phyloP scores from a whole-genome alignment of 2,888 invertebrate genomes.

The Drosophila histrio region DNA sequence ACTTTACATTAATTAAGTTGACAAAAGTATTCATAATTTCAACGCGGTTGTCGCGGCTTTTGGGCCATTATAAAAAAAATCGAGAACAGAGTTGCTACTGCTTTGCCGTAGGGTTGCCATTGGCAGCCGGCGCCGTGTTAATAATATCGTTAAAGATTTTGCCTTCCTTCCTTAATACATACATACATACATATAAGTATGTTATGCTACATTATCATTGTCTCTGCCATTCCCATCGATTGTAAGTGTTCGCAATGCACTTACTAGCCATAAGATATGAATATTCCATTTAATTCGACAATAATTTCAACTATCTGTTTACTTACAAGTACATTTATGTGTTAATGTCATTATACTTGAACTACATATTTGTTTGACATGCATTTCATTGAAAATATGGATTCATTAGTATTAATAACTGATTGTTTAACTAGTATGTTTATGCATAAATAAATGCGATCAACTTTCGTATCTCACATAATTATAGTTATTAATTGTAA shows the following conservation, averaged over 20 bases:
- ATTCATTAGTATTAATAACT: background rate
- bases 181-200: background rate
- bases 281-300: conserved; percentile 40
- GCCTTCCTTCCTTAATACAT: background rate
- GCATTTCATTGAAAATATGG: background rate
- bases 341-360: background rate
- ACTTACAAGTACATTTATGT: background rate
- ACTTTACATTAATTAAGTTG: conserved; percentile 79
- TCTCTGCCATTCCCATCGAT: conserved; percentile 31
- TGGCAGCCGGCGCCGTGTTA: conserved; percentile 42
- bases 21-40: conserved; percentile 73
- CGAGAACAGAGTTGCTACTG: conserved; percentile 16
- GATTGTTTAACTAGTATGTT: background rate
- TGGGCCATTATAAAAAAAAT: conserved; percentile 63
- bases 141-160: conserved; percentile 60
- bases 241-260: conserved; percentile 36
- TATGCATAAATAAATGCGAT: background rate
- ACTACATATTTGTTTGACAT: background rate
- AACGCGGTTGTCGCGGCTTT: conserved; percentile 52
- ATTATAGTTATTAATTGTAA: conserved; percentile 8
- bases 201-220: background rate
- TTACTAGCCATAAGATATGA: background rate
- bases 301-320: background rate
- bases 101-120: conserved; percentile 9
- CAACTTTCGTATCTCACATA: background rate